A percentile compares a stretch with the other conserved stretches of the same genome.
Conservation (phyloP, 2,797 vertebrate genomes). For the Vultur gryphus region DNA sequence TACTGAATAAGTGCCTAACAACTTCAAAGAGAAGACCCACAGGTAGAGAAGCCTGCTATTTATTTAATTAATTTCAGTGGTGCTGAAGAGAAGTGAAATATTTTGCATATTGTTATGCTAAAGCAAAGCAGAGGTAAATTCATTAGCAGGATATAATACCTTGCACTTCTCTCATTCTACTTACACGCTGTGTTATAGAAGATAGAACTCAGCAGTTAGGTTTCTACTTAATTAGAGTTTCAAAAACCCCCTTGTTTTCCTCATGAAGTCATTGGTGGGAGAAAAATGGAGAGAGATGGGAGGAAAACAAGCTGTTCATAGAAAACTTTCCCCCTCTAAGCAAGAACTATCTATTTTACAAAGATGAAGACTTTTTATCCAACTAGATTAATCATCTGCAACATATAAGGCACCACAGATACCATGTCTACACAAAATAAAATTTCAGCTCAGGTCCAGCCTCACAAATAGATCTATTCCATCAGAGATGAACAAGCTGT, state of each 20-base stretch:
- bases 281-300: not conserved
- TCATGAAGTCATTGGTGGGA: not conserved
- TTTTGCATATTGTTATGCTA: not conserved
- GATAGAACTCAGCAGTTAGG: not conserved
- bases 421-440: not conserved
- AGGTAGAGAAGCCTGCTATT: not conserved
- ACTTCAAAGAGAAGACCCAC: not conserved
- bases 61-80: not conserved
- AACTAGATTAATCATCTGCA: not conserved
- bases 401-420: not conserved
- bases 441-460: not conserved
- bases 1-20: not conserved
- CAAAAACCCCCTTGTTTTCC: not conserved
- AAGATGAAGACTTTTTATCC: not conserved
- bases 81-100: not conserved
- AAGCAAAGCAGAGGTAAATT: not conserved
- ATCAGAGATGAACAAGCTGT: not conserved
- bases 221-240: not conserved
- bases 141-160: not conserved
- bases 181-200: not conserved
- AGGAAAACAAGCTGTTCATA: not conserved
- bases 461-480: not conserved
- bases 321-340: not conserved
- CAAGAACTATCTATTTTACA: not conserved
- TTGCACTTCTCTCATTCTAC: not conserved